phyloP scores from a whole-genome alignment of 2,888 invertebrate genomes.

The Odontothrips loti region DNA sequence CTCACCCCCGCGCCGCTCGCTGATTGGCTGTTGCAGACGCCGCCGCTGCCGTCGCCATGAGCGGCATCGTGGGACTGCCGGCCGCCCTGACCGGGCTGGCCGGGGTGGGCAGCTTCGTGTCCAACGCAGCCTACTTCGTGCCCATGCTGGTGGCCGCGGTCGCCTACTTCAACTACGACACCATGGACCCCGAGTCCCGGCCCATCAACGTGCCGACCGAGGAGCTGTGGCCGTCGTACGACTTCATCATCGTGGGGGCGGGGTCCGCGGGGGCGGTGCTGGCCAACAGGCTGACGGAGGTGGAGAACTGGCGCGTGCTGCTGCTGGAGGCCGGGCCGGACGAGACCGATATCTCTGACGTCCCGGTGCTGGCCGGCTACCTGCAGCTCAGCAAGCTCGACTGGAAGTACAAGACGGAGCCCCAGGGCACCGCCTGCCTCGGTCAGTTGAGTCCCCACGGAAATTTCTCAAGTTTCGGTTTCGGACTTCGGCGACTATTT shows the following conservation, averaged over 20 bases:
- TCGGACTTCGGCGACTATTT: background rate
- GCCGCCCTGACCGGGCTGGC: slow-evolving; percentile 66
- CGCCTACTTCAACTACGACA: slow-evolving; percentile 81
- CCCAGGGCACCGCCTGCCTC: slow-evolving; percentile 73
- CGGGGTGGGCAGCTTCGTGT: slow-evolving; percentile 56
- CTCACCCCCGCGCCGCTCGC: too few species aligned
- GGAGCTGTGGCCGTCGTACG: slow-evolving; percentile 63
- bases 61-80: slow-evolving; percentile 41
- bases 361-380: slow-evolving; percentile 81
- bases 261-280: slow-evolving; percentile 81
- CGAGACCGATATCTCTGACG: slow-evolving; percentile 86
- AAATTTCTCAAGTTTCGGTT: background rate
- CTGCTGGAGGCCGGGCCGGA: slow-evolving; percentile 84
- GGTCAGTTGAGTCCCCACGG: slow-evolving; percentile 56
- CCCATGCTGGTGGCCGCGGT: slow-evolving; percentile 80
- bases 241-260: slow-evolving; percentile 81
- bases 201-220: slow-evolving; percentile 64
- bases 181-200: slow-evolving; percentile 75
- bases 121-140: slow-evolving; percentile 73
- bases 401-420: slow-evolving; percentile 91
- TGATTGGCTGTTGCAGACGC: too few species aligned
- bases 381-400: slow-evolving; percentile 81
- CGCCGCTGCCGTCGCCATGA: slow-evolving; percentile 38
- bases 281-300: slow-evolving; percentile 75
- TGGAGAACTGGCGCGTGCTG: slow-evolving; percentile 73